These are phyloP conservation scores for Oenanthe oenanthe DNA, from an alignment of 2,113 vertebrate genomes.

Conservation along the genomic window DNA sequence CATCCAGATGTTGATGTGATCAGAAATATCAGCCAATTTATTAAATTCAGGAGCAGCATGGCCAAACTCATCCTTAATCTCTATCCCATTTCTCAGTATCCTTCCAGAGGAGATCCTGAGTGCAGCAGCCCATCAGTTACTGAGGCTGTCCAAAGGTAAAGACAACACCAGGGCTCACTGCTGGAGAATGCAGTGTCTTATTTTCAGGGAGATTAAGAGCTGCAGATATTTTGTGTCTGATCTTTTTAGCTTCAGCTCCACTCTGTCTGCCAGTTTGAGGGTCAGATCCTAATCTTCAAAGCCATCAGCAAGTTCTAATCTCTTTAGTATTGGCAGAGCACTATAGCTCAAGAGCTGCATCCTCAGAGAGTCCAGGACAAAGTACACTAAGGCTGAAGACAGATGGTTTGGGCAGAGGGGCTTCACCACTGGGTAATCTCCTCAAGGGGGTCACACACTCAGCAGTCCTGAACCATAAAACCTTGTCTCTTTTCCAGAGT, in stretches of 20 bases:
- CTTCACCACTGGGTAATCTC: neutral
- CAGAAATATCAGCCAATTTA: neutral
- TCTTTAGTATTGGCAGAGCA: neutral
- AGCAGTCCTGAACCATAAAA: neutral
- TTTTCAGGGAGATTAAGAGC: neutral
- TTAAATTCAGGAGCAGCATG: neutral
- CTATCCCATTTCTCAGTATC: neutral
- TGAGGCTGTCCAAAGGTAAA: neutral
- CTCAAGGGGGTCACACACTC: neutral
- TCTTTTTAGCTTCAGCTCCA: neutral
- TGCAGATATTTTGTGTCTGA: neutral
- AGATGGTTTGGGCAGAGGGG: neutral
- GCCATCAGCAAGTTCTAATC: conserved; percentile 1
- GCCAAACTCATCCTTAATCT: conserved; percentile 1
- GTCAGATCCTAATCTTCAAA: conserved; percentile 7
- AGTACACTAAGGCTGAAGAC: neutral
- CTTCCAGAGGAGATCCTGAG: neutral
- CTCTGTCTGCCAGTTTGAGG: neutral
- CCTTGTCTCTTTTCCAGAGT: neutral
- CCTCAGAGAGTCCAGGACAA: neutral
- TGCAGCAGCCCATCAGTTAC: neutral
- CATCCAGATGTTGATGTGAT: conserved; percentile 13
- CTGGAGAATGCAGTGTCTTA: neutral
- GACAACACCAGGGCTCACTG: neutral
- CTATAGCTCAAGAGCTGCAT: neutral